phyloP scores from a whole-genome alignment of 2,797 vertebrate species.

The Xenops minutus region DNA sequence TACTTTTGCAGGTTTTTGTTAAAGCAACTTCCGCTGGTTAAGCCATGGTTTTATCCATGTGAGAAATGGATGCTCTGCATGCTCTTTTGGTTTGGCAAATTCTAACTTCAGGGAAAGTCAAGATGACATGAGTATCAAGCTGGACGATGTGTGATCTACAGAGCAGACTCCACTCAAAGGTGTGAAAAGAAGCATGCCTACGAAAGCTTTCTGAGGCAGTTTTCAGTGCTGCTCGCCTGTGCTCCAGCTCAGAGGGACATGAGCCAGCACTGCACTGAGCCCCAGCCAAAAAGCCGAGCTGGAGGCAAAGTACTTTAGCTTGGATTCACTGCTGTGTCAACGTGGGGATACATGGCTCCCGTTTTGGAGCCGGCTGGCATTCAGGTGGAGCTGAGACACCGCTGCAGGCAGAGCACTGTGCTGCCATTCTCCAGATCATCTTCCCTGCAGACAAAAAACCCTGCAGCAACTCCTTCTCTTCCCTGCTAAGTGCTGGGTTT shows the following conservation, averaged over 20 bases:
- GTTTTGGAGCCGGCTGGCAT: accelerated
- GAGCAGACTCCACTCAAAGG: not conserved
- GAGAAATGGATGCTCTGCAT: not conserved
- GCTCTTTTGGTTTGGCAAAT: not conserved
- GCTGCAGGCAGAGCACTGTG: not conserved
- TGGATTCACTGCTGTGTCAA: not conserved
- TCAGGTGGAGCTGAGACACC: not conserved
- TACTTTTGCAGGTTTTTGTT: not conserved
- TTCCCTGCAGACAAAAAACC: not conserved
- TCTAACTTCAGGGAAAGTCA: not conserved
- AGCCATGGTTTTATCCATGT: not conserved
- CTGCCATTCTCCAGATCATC: not conserved
- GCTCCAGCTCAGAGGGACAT: not conserved
- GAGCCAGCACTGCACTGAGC: not conserved
- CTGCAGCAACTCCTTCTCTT: not conserved
- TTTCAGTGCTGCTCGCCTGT: not conserved
- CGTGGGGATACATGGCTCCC: accelerated
- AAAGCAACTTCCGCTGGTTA: not conserved
- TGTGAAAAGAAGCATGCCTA: not conserved
- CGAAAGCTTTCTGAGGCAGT: not conserved
- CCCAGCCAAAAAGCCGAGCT: not conserved
- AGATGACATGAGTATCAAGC: not conserved
- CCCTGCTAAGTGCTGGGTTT: accelerated
- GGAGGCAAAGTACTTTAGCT: not conserved
- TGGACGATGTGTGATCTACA: not conserved